These are phyloP conservation scores for Trogon melanurus DNA, from an alignment of 2,113 vertebrate genomes.

Conservation along the genomic window DNA sequence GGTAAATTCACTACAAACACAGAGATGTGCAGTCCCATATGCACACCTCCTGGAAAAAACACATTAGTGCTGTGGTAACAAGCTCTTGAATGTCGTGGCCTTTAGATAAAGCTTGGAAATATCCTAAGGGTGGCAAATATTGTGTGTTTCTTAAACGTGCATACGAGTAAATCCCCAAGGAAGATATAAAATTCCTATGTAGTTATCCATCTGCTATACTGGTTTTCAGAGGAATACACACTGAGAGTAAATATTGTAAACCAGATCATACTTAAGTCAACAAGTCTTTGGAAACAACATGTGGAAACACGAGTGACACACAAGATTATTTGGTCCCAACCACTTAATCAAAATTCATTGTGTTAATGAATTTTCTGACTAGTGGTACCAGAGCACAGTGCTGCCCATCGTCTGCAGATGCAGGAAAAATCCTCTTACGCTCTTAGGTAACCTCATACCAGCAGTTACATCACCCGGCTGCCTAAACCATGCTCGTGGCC, in stretches of 20 bases:
- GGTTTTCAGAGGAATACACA: background rate
- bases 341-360: background rate
- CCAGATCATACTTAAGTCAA: background rate
- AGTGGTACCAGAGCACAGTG: accelerated
- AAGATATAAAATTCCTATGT: background rate
- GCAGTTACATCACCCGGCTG: background rate
- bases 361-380: background rate
- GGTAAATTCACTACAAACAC: background rate
- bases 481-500: background rate
- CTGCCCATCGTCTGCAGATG: accelerated
- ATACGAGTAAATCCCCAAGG: background rate
- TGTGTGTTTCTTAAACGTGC: background rate
- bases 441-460: background rate
- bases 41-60: background rate
- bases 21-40: background rate
- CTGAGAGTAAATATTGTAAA: background rate
- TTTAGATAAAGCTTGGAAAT: background rate
- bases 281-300: background rate
- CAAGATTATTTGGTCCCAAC: background rate
- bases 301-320: background rate
- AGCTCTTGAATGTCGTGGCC: background rate
- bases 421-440: background rate
- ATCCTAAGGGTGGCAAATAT: background rate
- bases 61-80: accelerated
- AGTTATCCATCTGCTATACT: background rate